Conservation (phyloP, 2,797 vertebrate species). For the Sebastes oblongus region DNA sequence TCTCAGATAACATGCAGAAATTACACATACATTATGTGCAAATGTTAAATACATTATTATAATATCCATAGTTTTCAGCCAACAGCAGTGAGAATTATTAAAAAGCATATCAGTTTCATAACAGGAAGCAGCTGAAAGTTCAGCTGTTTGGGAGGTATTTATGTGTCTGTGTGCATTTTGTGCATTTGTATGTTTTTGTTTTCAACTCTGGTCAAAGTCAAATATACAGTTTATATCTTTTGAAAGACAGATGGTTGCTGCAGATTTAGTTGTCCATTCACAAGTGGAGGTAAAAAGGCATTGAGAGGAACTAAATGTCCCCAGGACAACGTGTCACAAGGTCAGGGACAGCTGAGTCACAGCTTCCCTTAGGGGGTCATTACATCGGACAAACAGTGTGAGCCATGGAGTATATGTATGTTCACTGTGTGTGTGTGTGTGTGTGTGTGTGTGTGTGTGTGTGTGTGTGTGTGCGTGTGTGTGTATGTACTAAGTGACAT, state of each 20-base stretch:
- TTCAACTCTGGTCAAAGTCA: not conserved
- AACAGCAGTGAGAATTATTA: not conserved
- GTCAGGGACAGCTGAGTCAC: conserved; percentile 18
- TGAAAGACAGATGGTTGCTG: not conserved
- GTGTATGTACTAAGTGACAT: not conserved
- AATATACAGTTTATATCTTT: not conserved
- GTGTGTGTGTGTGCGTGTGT: not conserved
- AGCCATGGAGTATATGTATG: conserved; percentile 1
- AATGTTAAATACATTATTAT: not conserved
- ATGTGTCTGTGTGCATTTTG: not conserved
- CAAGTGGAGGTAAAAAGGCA: not conserved
- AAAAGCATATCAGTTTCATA: not conserved
- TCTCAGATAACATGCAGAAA: not conserved
- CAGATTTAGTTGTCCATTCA: not conserved
- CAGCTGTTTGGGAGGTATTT: not conserved
- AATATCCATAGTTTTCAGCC: not conserved
- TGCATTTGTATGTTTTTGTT: not conserved
- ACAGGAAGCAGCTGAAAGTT: conserved; percentile 12
- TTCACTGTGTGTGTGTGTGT: not conserved
- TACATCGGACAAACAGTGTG: conserved; percentile 6
- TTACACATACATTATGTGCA: not conserved
- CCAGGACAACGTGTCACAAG: not conserved
- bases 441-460: not conserved
- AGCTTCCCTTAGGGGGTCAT: conserved; percentile 13
- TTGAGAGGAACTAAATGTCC: not conserved